Evolutionary conservation across 2,797 vertebrate species (phyloP).

Genomic region (Chrysolophus pictus): DNA sequence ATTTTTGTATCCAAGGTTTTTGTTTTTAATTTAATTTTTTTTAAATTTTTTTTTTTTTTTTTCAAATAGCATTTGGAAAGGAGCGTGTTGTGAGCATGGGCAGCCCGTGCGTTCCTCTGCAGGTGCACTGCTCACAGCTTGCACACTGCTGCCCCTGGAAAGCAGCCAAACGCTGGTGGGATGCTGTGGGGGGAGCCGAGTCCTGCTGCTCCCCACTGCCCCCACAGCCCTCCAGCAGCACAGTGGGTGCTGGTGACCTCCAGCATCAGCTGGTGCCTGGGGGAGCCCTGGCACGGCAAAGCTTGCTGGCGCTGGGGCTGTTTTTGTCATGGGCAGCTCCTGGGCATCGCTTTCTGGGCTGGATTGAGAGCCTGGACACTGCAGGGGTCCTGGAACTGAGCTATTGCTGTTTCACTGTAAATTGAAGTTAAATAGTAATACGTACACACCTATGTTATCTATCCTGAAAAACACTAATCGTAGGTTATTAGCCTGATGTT

Average conservation of each 20-base stretch:
- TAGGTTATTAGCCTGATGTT: constrained; percentile 64
- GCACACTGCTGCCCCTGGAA: background rate
- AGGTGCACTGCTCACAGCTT: accelerated
- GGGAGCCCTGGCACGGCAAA: background rate
- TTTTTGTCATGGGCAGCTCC: background rate
- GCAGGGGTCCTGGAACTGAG: background rate
- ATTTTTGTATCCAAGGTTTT: constrained; percentile 6
- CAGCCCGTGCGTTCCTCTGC: background rate
- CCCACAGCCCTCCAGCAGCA: background rate
- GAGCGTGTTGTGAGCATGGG: background rate
- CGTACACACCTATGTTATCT: constrained; percentile 23
- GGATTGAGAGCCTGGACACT: background rate
- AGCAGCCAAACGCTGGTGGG: background rate
- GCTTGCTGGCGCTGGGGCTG: background rate
- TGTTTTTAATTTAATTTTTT: background rate
- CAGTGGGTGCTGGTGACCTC: constrained; percentile 51
- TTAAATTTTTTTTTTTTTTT: background rate
- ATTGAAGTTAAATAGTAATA: constrained; percentile 23
- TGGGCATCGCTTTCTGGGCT: accelerated
- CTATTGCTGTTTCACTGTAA: constrained; percentile 38
- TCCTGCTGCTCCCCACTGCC: background rate
- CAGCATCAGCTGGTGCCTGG: constrained; percentile 21
- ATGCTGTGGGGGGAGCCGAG: background rate
- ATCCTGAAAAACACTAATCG: constrained; percentile 70
- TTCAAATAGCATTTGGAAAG: background rate